Conservation (phyloP, 2,888 invertebrate species). For the Drosophila pegasa region DNA sequence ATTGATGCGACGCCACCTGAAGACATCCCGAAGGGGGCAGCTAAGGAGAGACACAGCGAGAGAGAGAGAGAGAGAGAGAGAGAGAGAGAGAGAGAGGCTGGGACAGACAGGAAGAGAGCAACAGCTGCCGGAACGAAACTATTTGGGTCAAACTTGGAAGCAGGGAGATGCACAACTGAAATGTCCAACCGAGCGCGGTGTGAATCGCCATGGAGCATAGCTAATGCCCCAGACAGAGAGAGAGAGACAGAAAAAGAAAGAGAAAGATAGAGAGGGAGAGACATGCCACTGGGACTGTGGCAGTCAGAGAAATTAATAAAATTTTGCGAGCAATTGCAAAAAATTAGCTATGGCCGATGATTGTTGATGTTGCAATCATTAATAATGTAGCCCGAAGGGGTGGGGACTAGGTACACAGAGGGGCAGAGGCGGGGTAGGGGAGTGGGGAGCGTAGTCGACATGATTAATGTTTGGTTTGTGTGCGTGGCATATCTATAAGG, state of each 20-base stretch:
- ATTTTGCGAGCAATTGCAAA: slow-evolving; percentile 68
- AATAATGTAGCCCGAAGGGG: slow-evolving; percentile 39
- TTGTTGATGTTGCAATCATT: slow-evolving; percentile 67
- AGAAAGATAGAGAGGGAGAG: not conserved
- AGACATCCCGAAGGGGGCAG: slow-evolving; percentile 21
- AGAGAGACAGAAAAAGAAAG: not conserved
- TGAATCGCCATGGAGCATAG: slow-evolving; percentile 45
- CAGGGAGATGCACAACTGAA: slow-evolving; percentile 48
- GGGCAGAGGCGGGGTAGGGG: slow-evolving; percentile 6
- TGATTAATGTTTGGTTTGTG: slow-evolving; percentile 64
- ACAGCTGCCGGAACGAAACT: slow-evolving; percentile 53
- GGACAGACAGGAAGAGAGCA: slow-evolving; percentile 48
- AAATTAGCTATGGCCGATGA: slow-evolving; percentile 67
- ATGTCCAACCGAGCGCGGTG: slow-evolving; percentile 58
- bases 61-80: not conserved
- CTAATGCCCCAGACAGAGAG: slow-evolving; percentile 16
- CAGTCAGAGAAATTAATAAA: slow-evolving; percentile 55
- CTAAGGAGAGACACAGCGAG: too few relatives aligned
- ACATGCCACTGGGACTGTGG: not conserved
- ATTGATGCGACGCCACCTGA: slow-evolving; percentile 77
- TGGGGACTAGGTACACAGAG: not conserved
- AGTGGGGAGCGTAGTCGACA: slow-evolving; percentile 32
- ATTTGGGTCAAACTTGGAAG: slow-evolving; percentile 56
- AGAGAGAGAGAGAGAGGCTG: not conserved
- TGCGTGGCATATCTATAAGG: slow-evolving; percentile 56